Conservation (phyloP, 2,113 vertebrate species). For the Mystacornis crossleyi region DNA sequence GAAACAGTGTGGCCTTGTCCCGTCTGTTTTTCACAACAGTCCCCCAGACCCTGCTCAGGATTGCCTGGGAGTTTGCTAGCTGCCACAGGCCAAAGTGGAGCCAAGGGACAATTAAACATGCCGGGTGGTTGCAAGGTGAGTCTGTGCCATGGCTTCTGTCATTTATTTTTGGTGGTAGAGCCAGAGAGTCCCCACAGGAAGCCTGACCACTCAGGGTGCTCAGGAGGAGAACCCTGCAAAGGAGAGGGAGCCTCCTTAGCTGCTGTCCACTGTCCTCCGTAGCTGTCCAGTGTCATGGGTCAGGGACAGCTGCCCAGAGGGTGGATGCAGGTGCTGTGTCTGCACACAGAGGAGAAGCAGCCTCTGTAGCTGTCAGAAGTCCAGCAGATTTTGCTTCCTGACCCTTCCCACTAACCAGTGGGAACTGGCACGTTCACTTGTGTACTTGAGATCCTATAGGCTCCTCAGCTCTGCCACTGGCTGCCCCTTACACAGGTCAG, state of each 20-base stretch:
- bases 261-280: not conserved
- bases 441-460: not conserved
- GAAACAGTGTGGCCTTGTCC: not conserved
- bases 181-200: not conserved
- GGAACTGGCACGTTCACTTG: not conserved
- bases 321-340: not conserved
- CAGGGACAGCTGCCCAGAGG: not conserved
- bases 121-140: not conserved
- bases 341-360: not conserved
- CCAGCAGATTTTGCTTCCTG: not conserved
- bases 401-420: not conserved
- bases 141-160: rapidly evolving
- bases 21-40: not conserved
- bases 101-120: not conserved
- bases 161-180: not conserved
- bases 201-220: no score
- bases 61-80: not conserved
- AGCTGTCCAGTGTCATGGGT: not conserved
- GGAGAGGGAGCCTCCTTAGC: not conserved
- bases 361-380: not conserved
- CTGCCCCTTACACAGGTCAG: not conserved
- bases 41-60: not conserved
- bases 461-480: not conserved
- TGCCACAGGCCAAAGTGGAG: not conserved
- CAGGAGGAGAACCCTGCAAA: not conserved